These are phyloP conservation scores for Laticauda laticaudata DNA, from an alignment of 2,113 vertebrate species.

Conservation along the genomic window DNA sequence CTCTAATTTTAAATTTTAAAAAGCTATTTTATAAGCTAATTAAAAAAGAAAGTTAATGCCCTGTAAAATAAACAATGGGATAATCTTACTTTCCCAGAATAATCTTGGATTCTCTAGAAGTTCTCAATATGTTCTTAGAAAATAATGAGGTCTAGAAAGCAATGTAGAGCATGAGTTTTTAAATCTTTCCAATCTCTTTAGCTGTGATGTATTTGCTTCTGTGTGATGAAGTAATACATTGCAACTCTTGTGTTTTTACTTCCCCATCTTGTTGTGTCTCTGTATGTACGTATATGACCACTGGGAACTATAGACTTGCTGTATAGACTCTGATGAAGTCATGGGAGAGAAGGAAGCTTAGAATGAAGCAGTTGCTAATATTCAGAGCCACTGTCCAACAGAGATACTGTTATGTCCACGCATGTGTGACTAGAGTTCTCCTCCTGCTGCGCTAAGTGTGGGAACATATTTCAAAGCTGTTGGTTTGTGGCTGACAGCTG, in stretches of 20 bases:
- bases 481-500: too few relatives aligned
- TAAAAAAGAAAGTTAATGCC: background rate
- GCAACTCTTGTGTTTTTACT: background rate
- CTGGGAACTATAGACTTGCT: background rate
- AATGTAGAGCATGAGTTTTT: background rate
- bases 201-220: background rate
- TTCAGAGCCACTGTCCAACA: background rate
- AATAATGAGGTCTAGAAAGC: background rate
- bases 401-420: background rate
- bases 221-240: background rate
- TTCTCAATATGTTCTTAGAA: background rate
- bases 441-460: too few relatives aligned
- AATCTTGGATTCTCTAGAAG: background rate
- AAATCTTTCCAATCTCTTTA: background rate
- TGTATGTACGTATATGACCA: background rate
- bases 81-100: background rate
- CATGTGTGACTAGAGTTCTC: too few relatives aligned
- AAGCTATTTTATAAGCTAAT: background rate
- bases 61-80: background rate
- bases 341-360: background rate
- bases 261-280: background rate
- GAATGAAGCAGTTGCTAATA: background rate
- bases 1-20: background rate
- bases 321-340: background rate
- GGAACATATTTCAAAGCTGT: too few relatives aligned